A percentile compares a stretch with the other conserved stretches of the same genome.
Conservation (phyloP, 2,888 invertebrate species). For the Xestia rhomboidea region DNA sequence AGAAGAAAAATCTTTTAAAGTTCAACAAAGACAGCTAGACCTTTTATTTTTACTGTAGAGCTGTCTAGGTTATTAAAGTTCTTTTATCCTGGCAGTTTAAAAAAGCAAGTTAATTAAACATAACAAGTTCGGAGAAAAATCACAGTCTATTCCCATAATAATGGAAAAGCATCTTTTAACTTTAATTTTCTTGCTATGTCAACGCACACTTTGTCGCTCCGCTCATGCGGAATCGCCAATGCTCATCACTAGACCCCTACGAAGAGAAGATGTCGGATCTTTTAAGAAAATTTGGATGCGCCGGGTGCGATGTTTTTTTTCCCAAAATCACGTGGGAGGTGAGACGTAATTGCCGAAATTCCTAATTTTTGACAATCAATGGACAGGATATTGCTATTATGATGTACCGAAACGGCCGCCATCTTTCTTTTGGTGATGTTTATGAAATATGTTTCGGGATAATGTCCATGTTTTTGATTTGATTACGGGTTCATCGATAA, state of each 20-base stretch:
- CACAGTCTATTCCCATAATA: neutral
- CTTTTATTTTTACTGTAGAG: neutral
- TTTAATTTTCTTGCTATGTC: neutral
- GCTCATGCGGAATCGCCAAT: constrained; percentile 42
- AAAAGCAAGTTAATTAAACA: neutral
- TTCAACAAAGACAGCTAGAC: neutral
- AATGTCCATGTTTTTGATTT: constrained; percentile 67
- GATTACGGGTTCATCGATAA: constrained; percentile 52
- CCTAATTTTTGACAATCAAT: constrained; percentile 90
- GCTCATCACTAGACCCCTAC: constrained; percentile 64
- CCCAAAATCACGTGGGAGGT: constrained; percentile 88
- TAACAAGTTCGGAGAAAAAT: neutral
- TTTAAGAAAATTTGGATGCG: constrained; percentile 88
- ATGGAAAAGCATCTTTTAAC: neutral
- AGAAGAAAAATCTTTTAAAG: neutral
- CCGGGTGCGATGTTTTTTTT: constrained; percentile 86
- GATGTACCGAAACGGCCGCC: constrained; percentile 78
- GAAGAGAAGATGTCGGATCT: constrained; percentile 81
- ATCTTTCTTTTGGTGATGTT: constrained; percentile 70
- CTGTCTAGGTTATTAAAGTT: no score
- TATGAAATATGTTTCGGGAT: constrained; percentile 73
- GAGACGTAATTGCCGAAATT: constrained; percentile 90
- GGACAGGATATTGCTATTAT: constrained; percentile 90
- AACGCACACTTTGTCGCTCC: neutral
- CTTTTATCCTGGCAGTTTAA: no score